Conservation (phyloP, 2,113 vertebrate species). For the Gorsachius goisagi region DNA sequence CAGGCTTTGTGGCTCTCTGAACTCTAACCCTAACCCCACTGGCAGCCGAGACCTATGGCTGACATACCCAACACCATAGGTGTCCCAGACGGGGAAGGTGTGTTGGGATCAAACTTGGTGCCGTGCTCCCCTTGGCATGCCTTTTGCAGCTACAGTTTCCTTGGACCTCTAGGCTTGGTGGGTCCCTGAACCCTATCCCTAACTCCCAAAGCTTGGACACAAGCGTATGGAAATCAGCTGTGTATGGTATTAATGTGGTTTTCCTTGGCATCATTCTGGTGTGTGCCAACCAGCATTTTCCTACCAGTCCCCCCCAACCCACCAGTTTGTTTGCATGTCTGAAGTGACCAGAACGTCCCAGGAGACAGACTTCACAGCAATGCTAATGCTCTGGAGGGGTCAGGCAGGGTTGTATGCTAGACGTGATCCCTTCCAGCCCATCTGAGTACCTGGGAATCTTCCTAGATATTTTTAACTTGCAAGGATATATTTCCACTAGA, state of each 20-base stretch:
- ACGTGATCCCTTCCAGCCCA: background rate
- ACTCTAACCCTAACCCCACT: too few relatives aligned
- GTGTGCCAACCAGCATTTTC: background rate
- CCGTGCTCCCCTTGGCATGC: too few relatives aligned
- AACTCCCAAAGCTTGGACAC: background rate
- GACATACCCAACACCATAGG: too few relatives aligned
- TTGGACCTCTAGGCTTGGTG: too few relatives aligned
- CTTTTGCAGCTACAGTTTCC: too few relatives aligned
- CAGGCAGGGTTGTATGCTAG: background rate
- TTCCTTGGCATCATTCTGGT: background rate
- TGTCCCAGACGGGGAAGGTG: too few relatives aligned
- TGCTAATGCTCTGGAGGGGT: background rate
- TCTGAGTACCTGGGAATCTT: background rate
- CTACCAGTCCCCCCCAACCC: background rate
- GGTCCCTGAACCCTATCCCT: too few relatives aligned
- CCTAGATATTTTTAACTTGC: background rate
- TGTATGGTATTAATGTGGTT: background rate
- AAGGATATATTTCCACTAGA: rapidly evolving
- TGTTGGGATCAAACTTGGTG: too few relatives aligned
- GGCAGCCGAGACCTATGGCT: too few relatives aligned
- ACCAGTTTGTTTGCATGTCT: background rate
- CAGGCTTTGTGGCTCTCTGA: too few relatives aligned
- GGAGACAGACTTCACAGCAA: background rate
- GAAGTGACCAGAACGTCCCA: background rate
- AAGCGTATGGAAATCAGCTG: background rate